phyloP scores from a whole-genome alignment of 2,113 vertebrate genomes.

The Syrmaticus mikado region DNA sequence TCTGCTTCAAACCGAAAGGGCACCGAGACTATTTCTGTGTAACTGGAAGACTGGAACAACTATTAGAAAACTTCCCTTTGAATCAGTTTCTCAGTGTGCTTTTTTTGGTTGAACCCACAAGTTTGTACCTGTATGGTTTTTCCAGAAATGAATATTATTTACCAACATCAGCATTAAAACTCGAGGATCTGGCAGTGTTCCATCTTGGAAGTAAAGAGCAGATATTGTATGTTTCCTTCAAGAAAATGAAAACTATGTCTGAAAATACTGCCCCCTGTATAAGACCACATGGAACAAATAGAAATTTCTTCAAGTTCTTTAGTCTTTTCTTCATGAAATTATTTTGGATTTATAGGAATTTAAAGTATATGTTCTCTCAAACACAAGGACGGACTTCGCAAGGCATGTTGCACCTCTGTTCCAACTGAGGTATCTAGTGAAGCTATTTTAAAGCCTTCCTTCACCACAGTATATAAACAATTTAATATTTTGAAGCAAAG shows the following conservation, averaged over 20 bases:
- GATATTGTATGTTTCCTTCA: background rate
- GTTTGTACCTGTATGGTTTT: slow-evolving; percentile 50
- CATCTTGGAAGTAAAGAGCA: slow-evolving; percentile 17
- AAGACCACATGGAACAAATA: background rate
- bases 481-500: background rate
- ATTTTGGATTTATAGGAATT: background rate
- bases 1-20: slow-evolving; percentile 45
- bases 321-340: background rate
- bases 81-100: slow-evolving; percentile 38
- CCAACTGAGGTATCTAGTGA: background rate
- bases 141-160: slow-evolving; percentile 44
- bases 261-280: background rate
- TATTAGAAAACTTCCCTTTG: slow-evolving; percentile 32
- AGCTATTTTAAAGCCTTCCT: background rate
- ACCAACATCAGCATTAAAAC: slow-evolving; percentile 53
- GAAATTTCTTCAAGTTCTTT: background rate
- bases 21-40: slow-evolving; percentile 19
- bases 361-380: background rate
- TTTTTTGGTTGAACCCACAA: slow-evolving; percentile 57
- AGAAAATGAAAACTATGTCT: background rate
- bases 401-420: background rate
- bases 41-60: slow-evolving; percentile 14
- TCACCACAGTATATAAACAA: background rate
- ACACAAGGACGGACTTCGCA: background rate
- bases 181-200: slow-evolving; percentile 6